Evolutionary conservation across 1,140 invertebrate genomes (phyloP), one percentile per base, ranked within the genome.

Genomic region (Brachionus plicatilis): DNA sequence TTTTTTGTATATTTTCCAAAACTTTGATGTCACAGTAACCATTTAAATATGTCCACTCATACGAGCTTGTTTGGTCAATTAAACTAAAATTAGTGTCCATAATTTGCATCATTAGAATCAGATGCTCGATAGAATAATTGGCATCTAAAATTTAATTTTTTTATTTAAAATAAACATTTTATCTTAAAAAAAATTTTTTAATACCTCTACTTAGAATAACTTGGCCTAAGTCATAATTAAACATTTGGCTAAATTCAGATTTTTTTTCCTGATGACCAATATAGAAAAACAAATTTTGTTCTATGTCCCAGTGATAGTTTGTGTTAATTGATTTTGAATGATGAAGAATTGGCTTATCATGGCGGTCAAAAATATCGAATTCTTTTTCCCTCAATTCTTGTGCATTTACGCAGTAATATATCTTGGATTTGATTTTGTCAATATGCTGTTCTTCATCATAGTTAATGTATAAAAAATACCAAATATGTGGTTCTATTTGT

Each of bases 1-100:
- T 82, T 41, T 82, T 82, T 82, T 82, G 29, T 9, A 82, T 82
- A 60, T 65, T 60, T 68, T 82, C 79, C n/a, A 82, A 45, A 24
- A 68, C 53, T 65, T 82, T 41, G 29, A 82, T 68, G n/a, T 68
- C 65, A 68, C 65, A 68, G 12, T 43, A 82, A n/a, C 79, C 65
- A 37, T 82, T 82, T 14, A 82, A 65, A 65, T 65, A 66, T 12
- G 14, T 56, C 79, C 79, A 82, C 2, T 82, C 79, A 33, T 65
- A 82, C 2, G 29, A 65, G 43, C 33, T 60, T 11, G 41, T 82
- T 37, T 82, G 33, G 11, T 82, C 79, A 27, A 82, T 82, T n/a
- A 45, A 20, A 45, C 37, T 45, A 65, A 82, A 45, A 47, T 68
- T 82, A 6, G 79, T 82, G 79, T 82, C 79, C 79, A 82, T 82